A percentile compares a stretch with the other conserved stretches of the same genome.
phyloP scores from a whole-genome alignment of 1,140 invertebrate species.

The Temnothorax curvispinosus region DNA sequence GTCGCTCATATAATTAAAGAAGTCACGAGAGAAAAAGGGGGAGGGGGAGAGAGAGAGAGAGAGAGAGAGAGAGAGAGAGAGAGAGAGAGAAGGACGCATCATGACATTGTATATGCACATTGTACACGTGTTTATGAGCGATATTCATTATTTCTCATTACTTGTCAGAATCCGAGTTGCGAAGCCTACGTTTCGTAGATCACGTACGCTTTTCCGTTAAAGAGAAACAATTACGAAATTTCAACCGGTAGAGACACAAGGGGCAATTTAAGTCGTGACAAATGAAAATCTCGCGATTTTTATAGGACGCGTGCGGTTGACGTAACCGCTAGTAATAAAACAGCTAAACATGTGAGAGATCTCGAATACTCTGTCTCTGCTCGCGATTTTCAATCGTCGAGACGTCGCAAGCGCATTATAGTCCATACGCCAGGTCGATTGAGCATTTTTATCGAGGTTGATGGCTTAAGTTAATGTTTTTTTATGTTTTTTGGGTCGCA shows the following conservation, averaged over 20 bases:
- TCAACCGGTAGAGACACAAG: not conserved
- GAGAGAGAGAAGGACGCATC: not conserved
- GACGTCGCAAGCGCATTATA: not conserved
- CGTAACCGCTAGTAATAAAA: not conserved
- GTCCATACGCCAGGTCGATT: too few relatives aligned
- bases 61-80: not conserved
- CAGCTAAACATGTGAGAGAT: not conserved
- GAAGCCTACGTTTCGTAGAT: slow-evolving; percentile 48
- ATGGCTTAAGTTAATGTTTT: too few relatives aligned
- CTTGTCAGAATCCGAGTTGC: not conserved
- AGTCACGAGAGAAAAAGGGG: not conserved
- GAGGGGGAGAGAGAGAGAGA: not conserved
- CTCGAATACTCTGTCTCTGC: not conserved
- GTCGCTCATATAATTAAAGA: slow-evolving; percentile 49
- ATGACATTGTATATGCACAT: not conserved
- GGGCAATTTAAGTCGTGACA: not conserved
- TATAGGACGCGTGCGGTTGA: not conserved
- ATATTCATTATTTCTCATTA: slow-evolving; percentile 31
- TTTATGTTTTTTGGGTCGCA: too few relatives aligned
- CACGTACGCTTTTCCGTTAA: slow-evolving; percentile 56
- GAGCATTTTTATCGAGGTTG: too few relatives aligned
- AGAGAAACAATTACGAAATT: slow-evolving; percentile 37
- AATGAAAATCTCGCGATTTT: slow-evolving; percentile 10
- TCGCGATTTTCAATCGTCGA: not conserved
- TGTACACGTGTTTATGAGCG: not conserved